Base-by-base conservation (phyloP, 1,140 invertebrate species). In the Drosophila pectinifera region DNA sequence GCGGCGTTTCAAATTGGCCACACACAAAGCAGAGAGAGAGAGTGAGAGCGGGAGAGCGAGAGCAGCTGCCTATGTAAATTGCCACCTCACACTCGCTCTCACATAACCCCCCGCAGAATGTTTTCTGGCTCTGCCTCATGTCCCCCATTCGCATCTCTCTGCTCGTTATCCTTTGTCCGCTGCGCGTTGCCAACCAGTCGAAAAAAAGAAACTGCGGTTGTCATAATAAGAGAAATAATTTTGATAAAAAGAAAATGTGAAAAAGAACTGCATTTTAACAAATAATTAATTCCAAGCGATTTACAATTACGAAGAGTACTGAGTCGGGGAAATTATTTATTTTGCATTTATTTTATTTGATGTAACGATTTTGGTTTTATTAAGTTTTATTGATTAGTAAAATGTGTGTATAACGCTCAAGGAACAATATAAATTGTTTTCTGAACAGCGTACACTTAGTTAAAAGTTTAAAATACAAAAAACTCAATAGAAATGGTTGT, bases 141-240 rank as follows among this genome's bases (percentile, higher is more conserved):
- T 67, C 46, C 54, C 53, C 54, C 63, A 81, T 82, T 73, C 69
- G 72, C 69, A 59, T 76, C 67, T 53, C 78, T 75, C 65, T 82
- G 82, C 83, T 79, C 82, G 79, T 86, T 86, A 80, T 88, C 83
- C 83, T 88, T 82, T 82, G 80, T 67, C 62, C 79, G 46, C 80
- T 78, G 73, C 77, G 80, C 81, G 81, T 85, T 85, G 82, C 68
- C 84, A 89, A 85, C 82, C 65, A 76, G 49, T 6, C 49, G 18
- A 36, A 75, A 58, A 68, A 76, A 73, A 74, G 45, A 26, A 48
- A 53, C 36, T 41, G 10, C 34, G 43, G 63, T 78, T 88, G 62
- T 79, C 67, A 80, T 72, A 81, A 81, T 81, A 86, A 86, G 43
- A 70, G 46, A 7, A 20, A 11, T 8, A 51, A 18, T 18, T 20